A percentile compares a stretch with the other conserved stretches of the same genome.
phyloP scores from a whole-genome alignment of 2,113 vertebrate species.

The Chrysochloris asiatica region DNA sequence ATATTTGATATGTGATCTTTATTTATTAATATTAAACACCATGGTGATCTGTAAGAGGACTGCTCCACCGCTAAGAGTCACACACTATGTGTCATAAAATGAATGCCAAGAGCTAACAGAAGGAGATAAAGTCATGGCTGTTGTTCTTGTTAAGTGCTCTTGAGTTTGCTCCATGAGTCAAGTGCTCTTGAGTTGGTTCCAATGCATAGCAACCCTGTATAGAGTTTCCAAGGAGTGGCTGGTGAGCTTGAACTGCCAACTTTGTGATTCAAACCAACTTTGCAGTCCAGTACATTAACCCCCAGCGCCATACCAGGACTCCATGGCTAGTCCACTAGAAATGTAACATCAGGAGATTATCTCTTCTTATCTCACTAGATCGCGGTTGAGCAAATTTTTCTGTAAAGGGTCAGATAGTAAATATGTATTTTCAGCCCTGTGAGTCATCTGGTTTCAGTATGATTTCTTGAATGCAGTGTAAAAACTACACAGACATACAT shows the following conservation, averaged over 20 bases:
- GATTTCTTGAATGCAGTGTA: neutral
- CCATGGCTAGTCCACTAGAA: neutral
- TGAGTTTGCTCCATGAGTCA: too few species aligned
- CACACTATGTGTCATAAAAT: neutral
- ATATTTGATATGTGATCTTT: neutral
- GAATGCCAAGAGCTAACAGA: neutral
- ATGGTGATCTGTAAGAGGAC: neutral
- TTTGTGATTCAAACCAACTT: too few species aligned
- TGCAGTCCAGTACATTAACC: too few species aligned
- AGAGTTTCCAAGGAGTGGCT: too few species aligned
- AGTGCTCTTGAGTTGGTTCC: too few species aligned
- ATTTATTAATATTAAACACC: neutral
- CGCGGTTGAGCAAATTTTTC: neutral
- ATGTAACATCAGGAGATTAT: neutral
- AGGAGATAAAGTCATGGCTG: neutral
- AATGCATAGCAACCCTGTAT: too few species aligned
- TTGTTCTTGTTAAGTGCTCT: too few species aligned
- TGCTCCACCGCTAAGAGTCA: neutral
- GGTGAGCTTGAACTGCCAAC: too few species aligned
- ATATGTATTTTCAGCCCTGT: neutral
- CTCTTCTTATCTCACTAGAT: neutral
- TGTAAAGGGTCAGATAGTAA: neutral
- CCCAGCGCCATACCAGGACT: too few species aligned
- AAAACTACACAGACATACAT: neutral
- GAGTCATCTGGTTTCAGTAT: too few species aligned